Conservation (phyloP, 2,888 invertebrate species). For the Hydriomena furcata region DNA sequence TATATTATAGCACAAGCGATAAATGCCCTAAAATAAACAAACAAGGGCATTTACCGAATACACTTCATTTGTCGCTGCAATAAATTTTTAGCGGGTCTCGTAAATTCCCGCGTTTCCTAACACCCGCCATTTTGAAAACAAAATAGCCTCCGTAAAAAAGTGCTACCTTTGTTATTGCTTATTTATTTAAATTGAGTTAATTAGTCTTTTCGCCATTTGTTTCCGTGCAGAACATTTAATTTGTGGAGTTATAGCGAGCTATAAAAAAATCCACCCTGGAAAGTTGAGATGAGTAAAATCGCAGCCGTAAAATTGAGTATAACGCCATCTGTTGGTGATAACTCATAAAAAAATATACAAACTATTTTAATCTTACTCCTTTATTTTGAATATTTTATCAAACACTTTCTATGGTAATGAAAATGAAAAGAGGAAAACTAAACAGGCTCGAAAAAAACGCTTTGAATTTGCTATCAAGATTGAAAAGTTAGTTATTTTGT, state of each 20-base stretch:
- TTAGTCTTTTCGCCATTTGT: slow-evolving; percentile 47
- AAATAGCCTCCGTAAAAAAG: slow-evolving; percentile 43
- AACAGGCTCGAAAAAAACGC: no score
- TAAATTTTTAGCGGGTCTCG: slow-evolving; percentile 35
- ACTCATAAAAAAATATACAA: no score
- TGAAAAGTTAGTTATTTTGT: neutral
- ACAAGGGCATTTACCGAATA: slow-evolving; percentile 22
- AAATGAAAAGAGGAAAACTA: no score
- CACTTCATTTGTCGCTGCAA: slow-evolving; percentile 35
- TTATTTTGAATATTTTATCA: no score
- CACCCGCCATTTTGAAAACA: slow-evolving; percentile 36
- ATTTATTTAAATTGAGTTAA: slow-evolving; percentile 60
- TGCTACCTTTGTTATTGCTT: slow-evolving; percentile 47
- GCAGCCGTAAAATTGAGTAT: neutral
- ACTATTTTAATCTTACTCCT: no score
- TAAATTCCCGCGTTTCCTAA: slow-evolving; percentile 37
- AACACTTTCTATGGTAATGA: no score
- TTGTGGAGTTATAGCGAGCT: slow-evolving; percentile 1
- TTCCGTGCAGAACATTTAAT: slow-evolving; percentile 37
- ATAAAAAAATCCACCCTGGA: neutral
- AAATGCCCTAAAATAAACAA: slow-evolving; percentile 21
- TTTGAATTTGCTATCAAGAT: no score
- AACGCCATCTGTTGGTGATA: neutral
- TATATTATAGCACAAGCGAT: slow-evolving; percentile 3
- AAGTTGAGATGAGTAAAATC: neutral